These are phyloP conservation scores for Hyles lineata DNA, from an alignment of 2,888 invertebrate genomes.

Conservation along the genomic window DNA sequence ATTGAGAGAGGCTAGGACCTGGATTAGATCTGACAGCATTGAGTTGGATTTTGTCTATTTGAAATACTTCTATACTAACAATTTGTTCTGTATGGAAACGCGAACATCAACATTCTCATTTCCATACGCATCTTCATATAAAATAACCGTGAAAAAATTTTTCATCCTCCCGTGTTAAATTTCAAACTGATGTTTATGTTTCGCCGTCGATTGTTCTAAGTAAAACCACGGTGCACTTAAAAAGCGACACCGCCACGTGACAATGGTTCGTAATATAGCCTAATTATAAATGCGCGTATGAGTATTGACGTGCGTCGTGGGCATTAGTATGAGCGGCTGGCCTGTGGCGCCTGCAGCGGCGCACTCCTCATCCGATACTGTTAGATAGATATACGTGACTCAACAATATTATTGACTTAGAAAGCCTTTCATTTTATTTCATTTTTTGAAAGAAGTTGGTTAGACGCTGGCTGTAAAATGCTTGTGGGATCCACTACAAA, in stretches of 20 bases:
- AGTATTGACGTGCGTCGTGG: not conserved
- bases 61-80: too few relatives aligned
- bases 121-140: too few relatives aligned
- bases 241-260: not conserved
- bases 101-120: too few relatives aligned
- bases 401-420: conserved; percentile 1
- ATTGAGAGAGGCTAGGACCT: too few relatives aligned
- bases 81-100: too few relatives aligned
- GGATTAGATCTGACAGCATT: too few relatives aligned
- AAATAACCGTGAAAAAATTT: too few relatives aligned
- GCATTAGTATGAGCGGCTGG: conserved; percentile 1
- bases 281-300: not conserved
- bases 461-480: not conserved
- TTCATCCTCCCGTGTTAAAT: too few relatives aligned
- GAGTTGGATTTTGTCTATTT: too few relatives aligned
- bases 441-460: not conserved
- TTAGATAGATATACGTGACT: conserved; percentile 20
- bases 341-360: not conserved
- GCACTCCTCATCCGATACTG: conserved; percentile 18
- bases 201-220: too few relatives aligned
- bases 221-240: too few relatives aligned
- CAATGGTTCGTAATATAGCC: not conserved
- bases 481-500: not conserved
- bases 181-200: too few relatives aligned
- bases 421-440: not conserved